These are phyloP conservation scores for Volucella inflata DNA, from an alignment of 2,888 invertebrate species.

Conservation along the genomic window DNA sequence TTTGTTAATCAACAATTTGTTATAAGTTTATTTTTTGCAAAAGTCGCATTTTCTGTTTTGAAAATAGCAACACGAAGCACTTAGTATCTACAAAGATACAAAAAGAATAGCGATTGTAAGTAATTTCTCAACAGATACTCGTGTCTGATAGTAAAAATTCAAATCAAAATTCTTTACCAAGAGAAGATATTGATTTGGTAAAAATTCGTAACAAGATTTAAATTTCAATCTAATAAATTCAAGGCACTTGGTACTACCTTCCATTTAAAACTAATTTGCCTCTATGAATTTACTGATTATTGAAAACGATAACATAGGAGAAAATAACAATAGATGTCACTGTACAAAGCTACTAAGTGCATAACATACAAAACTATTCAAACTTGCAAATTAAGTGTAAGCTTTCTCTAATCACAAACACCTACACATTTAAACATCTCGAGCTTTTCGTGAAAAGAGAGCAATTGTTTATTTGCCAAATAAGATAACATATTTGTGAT, in stretches of 20 bases:
- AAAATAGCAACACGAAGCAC: not conserved
- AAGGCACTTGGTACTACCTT: not conserved
- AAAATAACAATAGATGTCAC: constrained; percentile 37
- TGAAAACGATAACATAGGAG: not conserved
- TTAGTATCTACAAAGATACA: constrained; percentile 6
- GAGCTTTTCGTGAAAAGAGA: constrained; percentile 11
- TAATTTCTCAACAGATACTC: constrained; percentile 5
- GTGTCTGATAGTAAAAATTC: constrained; percentile 15
- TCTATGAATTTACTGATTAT: not conserved
- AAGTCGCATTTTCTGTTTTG: constrained; percentile 12
- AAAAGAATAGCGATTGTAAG: not conserved
- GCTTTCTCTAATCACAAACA: not conserved
- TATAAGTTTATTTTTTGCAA: not conserved
- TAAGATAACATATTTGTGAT: constrained; percentile 13
- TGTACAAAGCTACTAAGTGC: not conserved
- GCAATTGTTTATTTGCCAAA: constrained; percentile 30
- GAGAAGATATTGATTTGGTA: not conserved
- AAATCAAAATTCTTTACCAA: not conserved
- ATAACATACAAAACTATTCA: not conserved
- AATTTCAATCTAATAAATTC: too few relatives aligned
- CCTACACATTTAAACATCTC: not conserved
- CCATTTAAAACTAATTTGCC: not conserved
- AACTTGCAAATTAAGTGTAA: not conserved
- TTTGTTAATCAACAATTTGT: not conserved
- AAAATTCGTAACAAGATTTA: too few relatives aligned